phyloP scores from a whole-genome alignment of 1,140 invertebrate genomes.

The Scaptomyza hsui region DNA sequence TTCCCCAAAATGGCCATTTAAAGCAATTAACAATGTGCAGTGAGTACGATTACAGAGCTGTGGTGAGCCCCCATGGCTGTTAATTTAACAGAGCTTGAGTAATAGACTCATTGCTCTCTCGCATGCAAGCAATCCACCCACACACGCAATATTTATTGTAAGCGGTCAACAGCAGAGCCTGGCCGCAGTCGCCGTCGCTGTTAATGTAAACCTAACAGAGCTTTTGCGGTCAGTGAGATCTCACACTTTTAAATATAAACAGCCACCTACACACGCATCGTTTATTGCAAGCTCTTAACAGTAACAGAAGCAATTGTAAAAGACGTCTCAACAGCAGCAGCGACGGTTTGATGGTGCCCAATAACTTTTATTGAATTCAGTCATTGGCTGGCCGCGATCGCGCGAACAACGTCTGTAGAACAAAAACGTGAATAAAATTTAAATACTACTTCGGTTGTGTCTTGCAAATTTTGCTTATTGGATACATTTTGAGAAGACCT shows the following conservation, averaged over 20 bases:
- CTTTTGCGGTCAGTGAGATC: conserved; percentile 10
- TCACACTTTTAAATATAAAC: no score
- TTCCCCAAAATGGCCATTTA: conserved; percentile 32
- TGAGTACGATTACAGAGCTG: conserved; percentile 13
- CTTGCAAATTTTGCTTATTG: conserved; percentile 33
- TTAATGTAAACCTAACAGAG: conserved; percentile 32
- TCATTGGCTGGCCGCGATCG: conserved; percentile 66
- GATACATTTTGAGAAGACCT: conserved; percentile 15
- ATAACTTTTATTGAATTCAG: conserved; percentile 68
- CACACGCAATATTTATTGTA: conserved; percentile 33
- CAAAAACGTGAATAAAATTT: conserved; percentile 2
- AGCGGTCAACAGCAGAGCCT: conserved; percentile 20
- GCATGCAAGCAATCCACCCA: conserved; percentile 1
- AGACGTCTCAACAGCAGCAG: conserved; percentile 36
- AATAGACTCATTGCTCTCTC: conserved; percentile 5
- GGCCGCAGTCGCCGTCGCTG: background rate
- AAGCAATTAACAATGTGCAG: conserved; percentile 31
- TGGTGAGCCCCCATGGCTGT: conserved; percentile 6
- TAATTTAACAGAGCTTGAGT: conserved; percentile 3
- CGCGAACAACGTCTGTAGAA: conserved; percentile 49
- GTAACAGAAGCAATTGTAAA: conserved; percentile 35
- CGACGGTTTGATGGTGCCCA: conserved; percentile 55
- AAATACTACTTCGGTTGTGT: background rate
- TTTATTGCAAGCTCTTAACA: conserved; percentile 17
- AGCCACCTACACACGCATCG: conserved; percentile 39